Evolutionary conservation across 2,797 vertebrate species (phyloP).

Genomic region (Mico argentatus): DNA sequence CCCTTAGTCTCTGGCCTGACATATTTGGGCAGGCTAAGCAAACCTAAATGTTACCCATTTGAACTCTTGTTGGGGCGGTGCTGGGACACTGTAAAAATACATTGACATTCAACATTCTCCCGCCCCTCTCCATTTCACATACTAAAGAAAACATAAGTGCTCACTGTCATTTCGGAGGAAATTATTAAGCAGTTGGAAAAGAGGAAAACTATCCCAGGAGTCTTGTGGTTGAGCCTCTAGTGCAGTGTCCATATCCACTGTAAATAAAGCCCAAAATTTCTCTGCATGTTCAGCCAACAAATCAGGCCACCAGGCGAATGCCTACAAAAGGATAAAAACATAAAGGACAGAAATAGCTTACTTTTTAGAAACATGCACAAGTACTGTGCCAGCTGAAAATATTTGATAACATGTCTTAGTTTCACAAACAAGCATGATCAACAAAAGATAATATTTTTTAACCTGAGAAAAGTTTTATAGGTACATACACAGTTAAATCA

Average conservation of each 20-base stretch:
- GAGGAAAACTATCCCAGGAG: slow-evolving; percentile 96
- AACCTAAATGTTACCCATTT: background rate
- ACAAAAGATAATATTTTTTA: background rate
- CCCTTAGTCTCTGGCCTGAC: background rate
- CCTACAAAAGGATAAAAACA: slow-evolving; percentile 84
- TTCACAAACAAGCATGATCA: background rate
- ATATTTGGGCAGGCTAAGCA: background rate
- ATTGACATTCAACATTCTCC: background rate
- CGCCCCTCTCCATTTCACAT: background rate
- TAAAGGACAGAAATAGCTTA: background rate
- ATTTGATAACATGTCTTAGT: background rate
- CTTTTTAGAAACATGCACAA: background rate
- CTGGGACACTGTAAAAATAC: background rate
- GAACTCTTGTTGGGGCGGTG: accelerated
- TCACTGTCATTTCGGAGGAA: slow-evolving; percentile 93
- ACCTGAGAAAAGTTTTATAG: background rate
- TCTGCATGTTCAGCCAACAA: slow-evolving; percentile 94
- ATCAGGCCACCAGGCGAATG: slow-evolving; percentile 96
- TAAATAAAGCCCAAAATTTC: slow-evolving; percentile 93
- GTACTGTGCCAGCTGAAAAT: background rate
- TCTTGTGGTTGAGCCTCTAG: slow-evolving; percentile 93
- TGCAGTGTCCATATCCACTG: slow-evolving; percentile 92
- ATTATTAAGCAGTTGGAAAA: slow-evolving; percentile 97
- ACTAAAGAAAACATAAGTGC: slow-evolving; percentile 70
- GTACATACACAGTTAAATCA: background rate